A percentile compares a stretch with the other conserved stretches of the same genome.
Conservation (phyloP, 2,113 vertebrate species). For the Myiozetetes cayanensis region DNA sequence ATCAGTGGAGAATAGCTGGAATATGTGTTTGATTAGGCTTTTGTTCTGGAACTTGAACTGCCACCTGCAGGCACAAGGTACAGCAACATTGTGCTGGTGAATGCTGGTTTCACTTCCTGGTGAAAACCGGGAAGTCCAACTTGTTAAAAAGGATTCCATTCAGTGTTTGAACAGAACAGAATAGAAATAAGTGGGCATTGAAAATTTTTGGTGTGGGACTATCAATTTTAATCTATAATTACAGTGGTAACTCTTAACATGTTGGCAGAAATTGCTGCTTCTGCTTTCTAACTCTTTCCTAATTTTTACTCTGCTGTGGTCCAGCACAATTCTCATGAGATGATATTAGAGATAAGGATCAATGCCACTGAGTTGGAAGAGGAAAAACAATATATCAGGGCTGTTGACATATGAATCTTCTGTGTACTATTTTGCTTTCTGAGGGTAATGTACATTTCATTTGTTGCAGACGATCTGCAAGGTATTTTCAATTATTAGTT, state of each 20-base stretch:
- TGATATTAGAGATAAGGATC: not conserved
- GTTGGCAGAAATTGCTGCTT: not conserved
- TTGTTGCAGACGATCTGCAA: not conserved
- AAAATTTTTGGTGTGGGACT: not conserved
- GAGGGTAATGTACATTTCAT: not conserved
- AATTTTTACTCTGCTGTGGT: not conserved
- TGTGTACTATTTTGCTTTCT: not conserved
- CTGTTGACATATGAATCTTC: not conserved
- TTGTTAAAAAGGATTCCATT: not conserved
- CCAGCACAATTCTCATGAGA: not conserved
- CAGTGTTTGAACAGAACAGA: not conserved
- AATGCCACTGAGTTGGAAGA: not conserved
- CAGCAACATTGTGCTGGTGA: not conserved
- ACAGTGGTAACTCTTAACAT: not conserved
- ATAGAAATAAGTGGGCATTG: not conserved
- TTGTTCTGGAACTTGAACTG: not conserved
- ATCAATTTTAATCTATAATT: not conserved
- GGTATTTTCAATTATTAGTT: not conserved
- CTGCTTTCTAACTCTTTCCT: not conserved
- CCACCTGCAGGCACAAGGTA: not conserved
- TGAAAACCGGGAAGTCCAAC: not conserved
- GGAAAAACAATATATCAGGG: not conserved
- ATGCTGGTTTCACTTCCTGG: not conserved
- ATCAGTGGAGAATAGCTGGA: not conserved
- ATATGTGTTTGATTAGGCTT: not conserved